These are phyloP conservation scores for Parazoanthus swiftii DNA, from an alignment of 92 coral and sea anemone genomes.

Conservation along the genomic window DNA sequence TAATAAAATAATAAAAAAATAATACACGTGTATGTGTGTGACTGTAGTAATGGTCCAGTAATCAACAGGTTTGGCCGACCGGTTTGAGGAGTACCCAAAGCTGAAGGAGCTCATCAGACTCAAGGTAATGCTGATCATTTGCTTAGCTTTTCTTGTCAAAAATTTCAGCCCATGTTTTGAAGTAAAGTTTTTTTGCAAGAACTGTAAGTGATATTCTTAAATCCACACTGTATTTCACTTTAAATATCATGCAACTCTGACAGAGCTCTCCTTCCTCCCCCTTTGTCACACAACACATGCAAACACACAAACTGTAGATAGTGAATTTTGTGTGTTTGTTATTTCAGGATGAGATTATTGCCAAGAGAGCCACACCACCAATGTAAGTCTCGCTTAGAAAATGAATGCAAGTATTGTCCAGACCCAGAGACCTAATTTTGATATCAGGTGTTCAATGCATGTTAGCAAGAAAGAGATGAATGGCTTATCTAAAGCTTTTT, in stretches of 20 bases:
- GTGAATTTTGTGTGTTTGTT: background rate
- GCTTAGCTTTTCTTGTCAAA: background rate
- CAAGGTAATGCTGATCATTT: slow-evolving; percentile 53
- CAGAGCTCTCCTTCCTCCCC: too few relatives aligned
- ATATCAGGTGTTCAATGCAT: background rate
- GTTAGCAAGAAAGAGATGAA: too few relatives aligned
- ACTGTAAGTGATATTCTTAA: too few relatives aligned
- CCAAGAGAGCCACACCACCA: slow-evolving; percentile 93
- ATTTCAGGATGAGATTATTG: slow-evolving; percentile 90
- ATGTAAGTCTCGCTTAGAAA: slow-evolving; percentile 67
- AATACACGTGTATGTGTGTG: background rate
- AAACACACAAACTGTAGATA: too few relatives aligned
- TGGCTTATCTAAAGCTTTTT: too few relatives aligned
- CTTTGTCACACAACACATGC: too few relatives aligned
- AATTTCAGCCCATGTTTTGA: background rate
- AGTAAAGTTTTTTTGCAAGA: too few relatives aligned
- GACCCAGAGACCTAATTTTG: too few relatives aligned
- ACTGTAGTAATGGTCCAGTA: background rate
- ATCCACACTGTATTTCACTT: too few relatives aligned
- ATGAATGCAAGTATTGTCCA: background rate
- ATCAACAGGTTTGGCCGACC: slow-evolving; percentile 87
- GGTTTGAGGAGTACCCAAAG: slow-evolving; percentile 98
- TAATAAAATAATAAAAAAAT: too few relatives aligned
- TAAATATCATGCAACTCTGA: too few relatives aligned
- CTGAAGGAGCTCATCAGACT: slow-evolving; percentile 90